These are phyloP conservation scores for Chaetorhynchus papuensis DNA, from an alignment of 2,113 vertebrate species.

Conservation along the genomic window DNA sequence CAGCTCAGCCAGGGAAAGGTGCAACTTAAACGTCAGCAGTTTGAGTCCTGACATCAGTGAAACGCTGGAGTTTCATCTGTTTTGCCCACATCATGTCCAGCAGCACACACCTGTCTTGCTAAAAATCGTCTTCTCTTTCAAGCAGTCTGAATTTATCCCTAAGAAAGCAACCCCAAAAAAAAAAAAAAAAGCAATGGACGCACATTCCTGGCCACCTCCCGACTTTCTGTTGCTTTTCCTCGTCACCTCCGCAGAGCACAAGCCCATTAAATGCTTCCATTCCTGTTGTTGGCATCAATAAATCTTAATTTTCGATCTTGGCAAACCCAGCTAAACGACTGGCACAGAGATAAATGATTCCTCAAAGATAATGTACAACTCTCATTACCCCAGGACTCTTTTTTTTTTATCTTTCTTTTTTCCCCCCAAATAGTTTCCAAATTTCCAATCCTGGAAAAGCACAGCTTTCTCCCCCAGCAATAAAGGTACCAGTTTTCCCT, in stretches of 20 bases:
- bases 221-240: background rate
- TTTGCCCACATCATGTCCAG: background rate
- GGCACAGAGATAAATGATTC: slow-evolving; percentile 75
- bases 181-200: background rate
- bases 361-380: slow-evolving; percentile 46
- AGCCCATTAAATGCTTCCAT: slow-evolving; percentile 60
- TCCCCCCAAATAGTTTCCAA: too few relatives aligned
- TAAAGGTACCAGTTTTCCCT: background rate
- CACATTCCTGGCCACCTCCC: background rate
- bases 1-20: background rate
- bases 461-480: background rate
- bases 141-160: background rate
- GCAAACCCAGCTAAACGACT: slow-evolving; percentile 64
- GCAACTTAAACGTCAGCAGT: fast-evolving
- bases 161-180: too few relatives aligned
- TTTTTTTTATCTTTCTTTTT: too few relatives aligned
- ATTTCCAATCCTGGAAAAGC: background rate
- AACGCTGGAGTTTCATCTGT: background rate
- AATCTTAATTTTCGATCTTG: slow-evolving; percentile 78
- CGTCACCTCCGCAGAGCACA: slow-evolving; percentile 3
- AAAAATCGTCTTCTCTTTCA: background rate
- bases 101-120: background rate
- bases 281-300: slow-evolving; percentile 69
- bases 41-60: background rate
- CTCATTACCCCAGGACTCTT: slow-evolving; percentile 43